These are phyloP conservation scores for Chamaedrilus cognettii DNA, from an alignment of 2,888 invertebrate genomes.

Conservation along the genomic window DNA sequence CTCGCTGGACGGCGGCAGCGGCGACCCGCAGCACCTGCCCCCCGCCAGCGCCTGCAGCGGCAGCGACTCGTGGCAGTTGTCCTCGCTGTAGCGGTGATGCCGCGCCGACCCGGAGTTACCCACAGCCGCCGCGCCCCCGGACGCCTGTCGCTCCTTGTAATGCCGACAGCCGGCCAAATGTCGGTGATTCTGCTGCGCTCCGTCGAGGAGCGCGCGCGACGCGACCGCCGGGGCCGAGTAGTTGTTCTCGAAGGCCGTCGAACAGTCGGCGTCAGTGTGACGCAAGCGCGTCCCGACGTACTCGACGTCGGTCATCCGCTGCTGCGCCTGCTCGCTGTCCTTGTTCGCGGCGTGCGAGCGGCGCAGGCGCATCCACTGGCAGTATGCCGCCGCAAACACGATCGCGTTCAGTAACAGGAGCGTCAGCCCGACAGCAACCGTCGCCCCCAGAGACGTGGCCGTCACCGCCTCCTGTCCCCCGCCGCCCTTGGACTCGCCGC, in stretches of 20 bases:
- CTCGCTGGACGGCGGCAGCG: background rate
- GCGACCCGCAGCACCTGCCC: background rate
- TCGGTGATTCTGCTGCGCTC: background rate
- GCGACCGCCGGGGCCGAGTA: background rate
- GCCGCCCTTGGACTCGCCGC: too few relatives aligned
- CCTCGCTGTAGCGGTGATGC: slow-evolving; percentile 1
- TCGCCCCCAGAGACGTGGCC: slow-evolving; percentile 52
- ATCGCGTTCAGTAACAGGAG: slow-evolving; percentile 87
- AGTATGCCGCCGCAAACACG: slow-evolving; percentile 93
- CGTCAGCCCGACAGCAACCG: slow-evolving; percentile 90
- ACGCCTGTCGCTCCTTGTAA: background rate
- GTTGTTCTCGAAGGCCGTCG: slow-evolving; percentile 6
- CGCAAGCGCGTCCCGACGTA: slow-evolving; percentile 5
- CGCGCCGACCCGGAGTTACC: too few relatives aligned
- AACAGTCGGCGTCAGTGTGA: slow-evolving; percentile 3
- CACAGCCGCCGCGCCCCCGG: too few relatives aligned
- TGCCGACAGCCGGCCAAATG: background rate
- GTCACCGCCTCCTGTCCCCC: too few relatives aligned
- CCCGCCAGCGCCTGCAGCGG: background rate
- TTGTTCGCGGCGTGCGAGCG: slow-evolving; percentile 2
- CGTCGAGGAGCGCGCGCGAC: background rate
- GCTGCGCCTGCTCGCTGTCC: slow-evolving; percentile 3
- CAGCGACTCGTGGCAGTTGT: slow-evolving; percentile 6
- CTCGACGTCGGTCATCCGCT: background rate
- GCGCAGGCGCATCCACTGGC: slow-evolving; percentile 66